Percentiles rank a stretch among this genome's conserved stretches.
These are phyloP conservation scores for Eupithecia abbreviata DNA, from an alignment of 2,888 invertebrate genomes.

Conservation along the genomic window DNA sequence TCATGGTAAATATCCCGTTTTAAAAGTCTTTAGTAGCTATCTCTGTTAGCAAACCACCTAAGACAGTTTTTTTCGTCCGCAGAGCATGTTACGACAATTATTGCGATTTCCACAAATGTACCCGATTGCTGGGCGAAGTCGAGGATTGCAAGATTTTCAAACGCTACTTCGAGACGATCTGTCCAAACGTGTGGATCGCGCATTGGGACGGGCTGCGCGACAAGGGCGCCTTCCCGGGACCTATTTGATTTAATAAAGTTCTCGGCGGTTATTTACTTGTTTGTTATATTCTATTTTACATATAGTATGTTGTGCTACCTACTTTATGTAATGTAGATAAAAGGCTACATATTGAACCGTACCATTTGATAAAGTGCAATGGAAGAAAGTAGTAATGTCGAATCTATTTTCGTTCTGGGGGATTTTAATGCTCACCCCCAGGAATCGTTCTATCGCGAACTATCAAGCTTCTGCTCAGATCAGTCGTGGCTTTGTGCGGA, in stretches of 20 bases:
- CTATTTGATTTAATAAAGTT: conserved; percentile 51
- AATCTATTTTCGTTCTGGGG: too few relatives aligned
- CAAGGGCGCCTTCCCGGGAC: conserved; percentile 75
- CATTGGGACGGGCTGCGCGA: conserved; percentile 74
- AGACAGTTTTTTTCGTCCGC: conserved; percentile 23
- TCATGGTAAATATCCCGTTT: too few relatives aligned
- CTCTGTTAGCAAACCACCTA: not conserved
- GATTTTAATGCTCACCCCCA: too few relatives aligned
- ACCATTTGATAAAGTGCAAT: too few relatives aligned
- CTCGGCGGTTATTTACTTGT: not conserved
- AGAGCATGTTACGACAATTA: conserved; percentile 79
- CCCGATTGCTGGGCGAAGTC: conserved; percentile 67
- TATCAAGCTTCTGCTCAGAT: too few relatives aligned
- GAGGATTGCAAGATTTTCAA: conserved; percentile 79
- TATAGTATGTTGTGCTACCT: not conserved
- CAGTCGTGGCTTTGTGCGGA: too few relatives aligned
- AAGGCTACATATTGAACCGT: too few relatives aligned
- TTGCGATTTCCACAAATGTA: conserved; percentile 74
- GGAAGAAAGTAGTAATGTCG: too few relatives aligned
- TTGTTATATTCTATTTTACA: conserved; percentile 19
- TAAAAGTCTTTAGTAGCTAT: too few relatives aligned
- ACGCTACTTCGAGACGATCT: conserved; percentile 76
- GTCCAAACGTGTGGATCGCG: conserved; percentile 75
- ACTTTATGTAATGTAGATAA: not conserved
- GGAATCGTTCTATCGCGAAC: too few relatives aligned